Base-by-base conservation (phyloP, 2,113 vertebrate genomes). In the Oreotrochilus melanogaster region DNA sequence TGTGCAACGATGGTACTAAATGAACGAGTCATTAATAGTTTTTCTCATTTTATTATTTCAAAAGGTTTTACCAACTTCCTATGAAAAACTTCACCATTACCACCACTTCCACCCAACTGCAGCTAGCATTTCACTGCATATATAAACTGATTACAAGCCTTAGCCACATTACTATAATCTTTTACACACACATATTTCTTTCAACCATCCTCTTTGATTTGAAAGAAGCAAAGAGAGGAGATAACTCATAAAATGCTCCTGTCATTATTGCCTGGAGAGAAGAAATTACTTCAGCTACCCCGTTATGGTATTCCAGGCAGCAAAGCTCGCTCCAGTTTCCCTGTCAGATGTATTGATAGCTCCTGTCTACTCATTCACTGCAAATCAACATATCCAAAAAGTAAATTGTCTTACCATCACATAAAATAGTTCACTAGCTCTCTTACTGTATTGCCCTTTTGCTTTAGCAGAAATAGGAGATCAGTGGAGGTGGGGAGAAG, bases 131-230 rank as follows among this genome's bases (percentile, higher is more conserved):
- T 71, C 43, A 43, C 11, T 78, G 24, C 57, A n/a, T 57, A 53
- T 65, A 42, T 60, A 92, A 91, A 33, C 35, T 33, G 48, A 42
- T 74, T 86, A 84, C 45, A 78, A 78, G 24, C 22, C 31, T 81
- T 66, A 70, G 33, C 27, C 56, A 83, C 48, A 65, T 82, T 87
- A 73, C 71, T 78, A 14, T 86, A 89, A 90, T 90, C 64, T 96
- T 71, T 73, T 82, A 22, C 43, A 45, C 67, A 86, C 64, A 83
- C 27, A 10, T 7, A 89, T 69, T 89, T 91, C 91, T 93, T 95
- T 92, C 70, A 94, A 78, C 28, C 22, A 14, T 43, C 65, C 79
- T 86, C 79, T 78, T 74, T 78, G 60, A 92, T 92, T 91, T 95
- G 89, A 94, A 91, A 65, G 67, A 71, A 89, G 57, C 23, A 83